Evolutionary conservation across 2,888 invertebrate genomes (phyloP), one percentile per base, ranked within the genome.

Genomic region (Agonopterix subpropinquella): DNA sequence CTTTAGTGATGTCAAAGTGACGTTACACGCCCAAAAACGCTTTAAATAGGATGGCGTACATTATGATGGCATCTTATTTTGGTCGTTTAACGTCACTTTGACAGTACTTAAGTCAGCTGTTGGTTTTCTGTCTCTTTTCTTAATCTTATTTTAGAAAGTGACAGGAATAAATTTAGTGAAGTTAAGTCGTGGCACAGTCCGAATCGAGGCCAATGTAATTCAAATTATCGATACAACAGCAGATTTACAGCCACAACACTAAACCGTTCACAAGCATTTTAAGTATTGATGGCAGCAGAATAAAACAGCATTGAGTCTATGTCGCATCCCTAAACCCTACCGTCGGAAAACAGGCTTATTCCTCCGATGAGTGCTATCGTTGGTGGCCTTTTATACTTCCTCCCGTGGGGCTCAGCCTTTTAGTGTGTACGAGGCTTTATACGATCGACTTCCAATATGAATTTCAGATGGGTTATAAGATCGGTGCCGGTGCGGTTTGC

Each of bases 261-360:
- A 73, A 70, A 71, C 67, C 73, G 66, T 79, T 81, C 79, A 75
- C 67, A 72, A 79, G 76, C 70, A 77, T 79, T 80, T 87, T 84
- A 87, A 86, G 85, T 87, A 87, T 88, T 87, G 82, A 87, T 85
- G 85, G 79, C 68, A 79, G 77, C 73, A 77, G 85, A 85, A 86
- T 86, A 85, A 86, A 86, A 86, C 85, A 86, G 85, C 73, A 82
- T 77, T 80, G 82, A 84, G 78, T 82, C 80, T 77, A 78, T 77
- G 84, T 81, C 80, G 77, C 85, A 80, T 80, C 83, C 62, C 73
- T 86, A 84, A 87, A 82, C 84, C 85, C 70, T 71, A 70, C 65
- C 78, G 83, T 77, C 80, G 85, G 81, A 81, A 88, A 88, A 87
- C 88, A 87, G 75, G 88, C 88, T 88, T 88, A 88, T 85, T 85